A percentile compares a stretch with the other conserved stretches of the same genome.
Conservation (phyloP, 2,113 vertebrate genomes). For the Hucho hucho region DNA sequence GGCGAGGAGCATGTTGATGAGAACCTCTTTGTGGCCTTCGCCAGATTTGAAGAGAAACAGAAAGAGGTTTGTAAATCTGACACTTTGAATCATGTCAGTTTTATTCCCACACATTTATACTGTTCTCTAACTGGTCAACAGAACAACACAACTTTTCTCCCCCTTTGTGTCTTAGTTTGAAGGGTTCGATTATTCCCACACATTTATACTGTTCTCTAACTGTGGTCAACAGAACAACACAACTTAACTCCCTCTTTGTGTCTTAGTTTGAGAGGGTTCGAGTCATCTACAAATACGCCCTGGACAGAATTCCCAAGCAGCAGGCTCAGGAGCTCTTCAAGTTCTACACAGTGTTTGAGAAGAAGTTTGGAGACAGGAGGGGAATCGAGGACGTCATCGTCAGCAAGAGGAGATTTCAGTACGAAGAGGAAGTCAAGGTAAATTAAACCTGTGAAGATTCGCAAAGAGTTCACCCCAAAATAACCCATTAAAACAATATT, state of each 20-base stretch:
- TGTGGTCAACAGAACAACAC: no score
- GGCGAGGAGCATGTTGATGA: slow-evolving; percentile 92
- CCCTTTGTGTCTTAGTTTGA: no score
- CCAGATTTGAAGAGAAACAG: slow-evolving; percentile 94
- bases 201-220: not conserved
- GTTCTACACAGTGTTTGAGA: slow-evolving; percentile 97
- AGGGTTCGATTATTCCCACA: slow-evolving; percentile 75
- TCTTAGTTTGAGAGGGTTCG: slow-evolving; percentile 93
- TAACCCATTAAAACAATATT: not conserved
- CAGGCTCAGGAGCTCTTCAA: slow-evolving; percentile 97
- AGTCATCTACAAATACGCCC: slow-evolving; percentile 94
- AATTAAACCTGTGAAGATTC: not conserved
- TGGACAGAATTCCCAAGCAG: slow-evolving; percentile 94
- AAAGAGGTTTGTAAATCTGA: slow-evolving; percentile 81
- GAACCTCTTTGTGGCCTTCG: slow-evolving; percentile 92
- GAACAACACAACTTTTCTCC: not conserved
- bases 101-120: not conserved
- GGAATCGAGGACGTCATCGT: slow-evolving; percentile 98
- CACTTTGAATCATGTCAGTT: not conserved
- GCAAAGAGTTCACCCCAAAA: not conserved
- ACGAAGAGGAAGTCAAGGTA: slow-evolving; percentile 98
- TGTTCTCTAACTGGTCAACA: not conserved
- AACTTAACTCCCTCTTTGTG: not conserved
- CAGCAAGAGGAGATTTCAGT: slow-evolving; percentile 95
- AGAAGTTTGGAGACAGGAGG: slow-evolving; percentile 94